Percentiles rank a stretch among this genome's conserved stretches.
phyloP scores from a whole-genome alignment of 2,888 invertebrate species.

The Metallyticus violacea region DNA sequence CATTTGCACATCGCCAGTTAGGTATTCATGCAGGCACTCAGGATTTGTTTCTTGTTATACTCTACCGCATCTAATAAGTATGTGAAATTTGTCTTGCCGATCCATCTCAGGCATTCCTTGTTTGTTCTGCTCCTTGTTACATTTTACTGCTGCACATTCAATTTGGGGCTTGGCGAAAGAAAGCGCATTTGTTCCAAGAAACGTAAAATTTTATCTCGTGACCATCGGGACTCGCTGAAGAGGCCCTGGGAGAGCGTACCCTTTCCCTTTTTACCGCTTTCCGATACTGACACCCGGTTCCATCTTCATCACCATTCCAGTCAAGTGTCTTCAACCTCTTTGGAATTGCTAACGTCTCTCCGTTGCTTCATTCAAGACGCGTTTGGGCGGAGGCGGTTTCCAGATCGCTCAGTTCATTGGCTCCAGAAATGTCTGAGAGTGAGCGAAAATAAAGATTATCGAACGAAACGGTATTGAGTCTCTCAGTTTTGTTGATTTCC shows the following conservation, averaged over 20 bases:
- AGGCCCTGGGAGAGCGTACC: neutral
- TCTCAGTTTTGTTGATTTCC: too few relatives aligned
- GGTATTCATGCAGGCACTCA: too few relatives aligned
- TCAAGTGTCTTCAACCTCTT: neutral
- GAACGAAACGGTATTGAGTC: neutral
- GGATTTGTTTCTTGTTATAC: too few relatives aligned
- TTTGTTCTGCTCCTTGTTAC: neutral
- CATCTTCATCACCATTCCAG: neutral
- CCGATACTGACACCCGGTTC: neutral
- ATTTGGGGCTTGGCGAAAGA: neutral
- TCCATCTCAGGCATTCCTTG: too few relatives aligned
- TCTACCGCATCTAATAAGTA: neutral
- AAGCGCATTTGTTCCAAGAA: too few relatives aligned
- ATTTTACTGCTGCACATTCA: neutral
- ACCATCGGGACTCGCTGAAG: neutral
- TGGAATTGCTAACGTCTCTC: neutral
- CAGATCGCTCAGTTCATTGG: neutral
- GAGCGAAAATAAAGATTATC: neutral
- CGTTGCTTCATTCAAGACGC: neutral
- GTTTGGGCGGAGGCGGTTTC: too few relatives aligned
- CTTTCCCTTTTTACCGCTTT: neutral
- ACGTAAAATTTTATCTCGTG: neutral
- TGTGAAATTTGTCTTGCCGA: too few relatives aligned
- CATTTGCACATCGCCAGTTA: too few relatives aligned
- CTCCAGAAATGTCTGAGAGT: neutral